Percentiles rank a stretch among this genome's conserved stretches.
Evolutionary conservation across 2,113 vertebrate species (phyloP).

Genomic region (Lophotis ruficrista): DNA sequence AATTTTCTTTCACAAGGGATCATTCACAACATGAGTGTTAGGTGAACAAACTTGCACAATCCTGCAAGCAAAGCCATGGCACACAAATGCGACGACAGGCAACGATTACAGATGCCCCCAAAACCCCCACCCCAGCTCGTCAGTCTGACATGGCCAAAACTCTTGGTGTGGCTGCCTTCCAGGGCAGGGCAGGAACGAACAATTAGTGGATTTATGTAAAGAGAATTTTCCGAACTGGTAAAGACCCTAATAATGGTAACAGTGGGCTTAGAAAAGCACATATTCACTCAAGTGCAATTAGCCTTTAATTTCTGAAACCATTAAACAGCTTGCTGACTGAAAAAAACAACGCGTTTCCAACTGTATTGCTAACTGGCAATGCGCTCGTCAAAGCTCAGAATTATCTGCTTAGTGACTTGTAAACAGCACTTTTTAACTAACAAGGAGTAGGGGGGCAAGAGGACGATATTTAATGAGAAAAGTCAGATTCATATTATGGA

Average conservation of each 20-base stretch:
- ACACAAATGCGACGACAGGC: background rate
- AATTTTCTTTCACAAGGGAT: background rate
- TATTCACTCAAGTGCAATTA: constrained; percentile 57
- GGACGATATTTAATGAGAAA: constrained; percentile 20
- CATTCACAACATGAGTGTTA: background rate
- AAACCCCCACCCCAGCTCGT: background rate
- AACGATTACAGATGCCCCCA: background rate
- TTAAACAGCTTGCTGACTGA: constrained; percentile 61
- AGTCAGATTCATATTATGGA: constrained; percentile 30
- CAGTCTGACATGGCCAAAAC: background rate
- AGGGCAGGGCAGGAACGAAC: background rate
- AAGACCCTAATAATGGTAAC: constrained; percentile 22
- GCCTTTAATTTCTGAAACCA: constrained; percentile 61
- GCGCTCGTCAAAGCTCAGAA: background rate
- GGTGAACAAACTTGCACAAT: background rate
- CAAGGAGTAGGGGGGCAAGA: background rate
- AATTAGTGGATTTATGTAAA: constrained; percentile 9
- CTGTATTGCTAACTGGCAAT: constrained; percentile 32
- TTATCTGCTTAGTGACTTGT: constrained; percentile 48
- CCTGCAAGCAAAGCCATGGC: background rate
- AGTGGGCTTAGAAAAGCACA: constrained; percentile 8
- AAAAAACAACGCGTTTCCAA: background rate
- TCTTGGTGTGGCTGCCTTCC: background rate
- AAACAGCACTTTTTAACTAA: constrained; percentile 50
- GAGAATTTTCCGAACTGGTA: background rate